Evolutionary conservation across 2,797 vertebrate species (phyloP).

Genomic region (Glossophaga mutica): DNA sequence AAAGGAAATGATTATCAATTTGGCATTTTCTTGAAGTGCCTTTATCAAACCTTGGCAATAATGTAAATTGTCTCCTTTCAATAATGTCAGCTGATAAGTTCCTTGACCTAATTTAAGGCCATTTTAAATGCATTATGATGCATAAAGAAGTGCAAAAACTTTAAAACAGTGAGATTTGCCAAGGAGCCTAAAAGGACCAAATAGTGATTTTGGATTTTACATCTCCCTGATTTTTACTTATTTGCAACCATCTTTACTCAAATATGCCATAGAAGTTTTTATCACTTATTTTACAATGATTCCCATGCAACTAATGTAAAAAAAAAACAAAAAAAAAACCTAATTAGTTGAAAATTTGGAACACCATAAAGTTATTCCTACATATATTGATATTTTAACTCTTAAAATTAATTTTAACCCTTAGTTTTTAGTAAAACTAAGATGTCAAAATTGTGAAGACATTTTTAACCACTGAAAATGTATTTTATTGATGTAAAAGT

Average conservation of each 20-base stretch:
- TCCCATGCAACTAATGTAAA: neutral
- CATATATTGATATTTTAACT: neutral
- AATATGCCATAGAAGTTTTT: neutral
- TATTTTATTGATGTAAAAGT: neutral
- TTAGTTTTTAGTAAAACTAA: neutral
- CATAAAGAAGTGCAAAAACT: neutral
- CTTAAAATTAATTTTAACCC: neutral
- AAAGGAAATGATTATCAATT: neutral
- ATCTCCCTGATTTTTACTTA: neutral
- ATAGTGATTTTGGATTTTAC: neutral
- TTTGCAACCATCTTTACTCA: neutral
- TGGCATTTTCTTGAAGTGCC: neutral
- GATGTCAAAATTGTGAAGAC: neutral
- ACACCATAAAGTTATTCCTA: neutral
- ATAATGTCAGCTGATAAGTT: neutral
- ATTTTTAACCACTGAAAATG: neutral
- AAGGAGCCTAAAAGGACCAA: neutral
- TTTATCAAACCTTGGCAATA: neutral
- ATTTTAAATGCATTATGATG: neutral
- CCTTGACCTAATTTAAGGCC: neutral
- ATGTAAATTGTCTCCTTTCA: neutral
- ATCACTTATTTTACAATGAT: neutral
- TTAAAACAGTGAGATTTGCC: neutral
- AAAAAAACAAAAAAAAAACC: neutral
- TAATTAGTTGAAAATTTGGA: neutral